Conservation (phyloP, 2,113 vertebrate genomes). For the Sula dactylatra region DNA sequence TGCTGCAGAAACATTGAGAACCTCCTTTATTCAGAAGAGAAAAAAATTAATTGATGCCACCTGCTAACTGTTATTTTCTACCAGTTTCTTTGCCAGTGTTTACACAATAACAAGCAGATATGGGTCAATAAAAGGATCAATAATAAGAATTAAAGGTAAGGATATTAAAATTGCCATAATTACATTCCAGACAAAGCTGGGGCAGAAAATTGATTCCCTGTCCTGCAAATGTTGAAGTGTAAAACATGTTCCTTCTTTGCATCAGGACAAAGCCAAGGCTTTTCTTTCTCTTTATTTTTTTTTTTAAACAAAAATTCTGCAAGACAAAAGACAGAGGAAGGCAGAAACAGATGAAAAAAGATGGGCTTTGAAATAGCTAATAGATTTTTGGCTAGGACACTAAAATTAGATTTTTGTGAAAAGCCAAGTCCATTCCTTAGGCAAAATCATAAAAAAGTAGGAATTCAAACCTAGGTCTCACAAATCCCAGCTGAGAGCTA, state of each 20-base stretch:
- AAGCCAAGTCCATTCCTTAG: background rate
- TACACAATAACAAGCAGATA: background rate
- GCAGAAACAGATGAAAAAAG: background rate
- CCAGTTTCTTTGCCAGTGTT: background rate
- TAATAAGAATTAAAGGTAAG: constrained; percentile 15
- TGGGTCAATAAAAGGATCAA: constrained; percentile 23
- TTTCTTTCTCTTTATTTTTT: background rate
- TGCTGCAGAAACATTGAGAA: background rate
- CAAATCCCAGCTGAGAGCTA: background rate
- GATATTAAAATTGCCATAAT: constrained; percentile 22
- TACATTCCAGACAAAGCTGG: background rate
- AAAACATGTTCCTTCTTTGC: background rate
- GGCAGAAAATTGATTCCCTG: constrained; percentile 26
- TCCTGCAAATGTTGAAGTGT: background rate
- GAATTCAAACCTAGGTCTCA: background rate
- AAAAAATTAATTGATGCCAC: background rate
- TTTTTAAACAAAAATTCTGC: background rate
- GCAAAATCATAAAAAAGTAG: background rate
- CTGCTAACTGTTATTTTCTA: background rate
- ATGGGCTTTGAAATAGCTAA: background rate
- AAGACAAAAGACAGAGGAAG: background rate
- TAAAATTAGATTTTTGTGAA: background rate
- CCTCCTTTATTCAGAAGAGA: background rate
- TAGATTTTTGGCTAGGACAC: background rate
- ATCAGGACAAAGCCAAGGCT: background rate